Conservation (phyloP, 2,888 invertebrate species). For the Drosophila paramelanica region DNA sequence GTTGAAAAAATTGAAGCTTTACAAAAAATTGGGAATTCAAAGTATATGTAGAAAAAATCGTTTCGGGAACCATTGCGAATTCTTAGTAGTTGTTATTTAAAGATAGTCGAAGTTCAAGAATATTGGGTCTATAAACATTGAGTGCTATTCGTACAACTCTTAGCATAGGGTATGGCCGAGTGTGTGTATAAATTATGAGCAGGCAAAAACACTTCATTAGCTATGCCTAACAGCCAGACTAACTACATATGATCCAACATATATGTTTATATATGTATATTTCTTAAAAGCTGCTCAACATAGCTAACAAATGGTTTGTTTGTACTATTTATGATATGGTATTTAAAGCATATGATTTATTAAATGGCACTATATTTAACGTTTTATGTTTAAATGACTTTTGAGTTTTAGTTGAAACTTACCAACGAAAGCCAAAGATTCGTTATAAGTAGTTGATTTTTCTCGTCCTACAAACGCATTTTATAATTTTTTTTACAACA, state of each 20-base stretch:
- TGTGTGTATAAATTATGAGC: constrained; percentile 74
- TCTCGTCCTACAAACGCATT: constrained; percentile 92
- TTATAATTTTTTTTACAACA: constrained; percentile 40
- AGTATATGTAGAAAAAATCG: neutral
- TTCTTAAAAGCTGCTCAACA: constrained; percentile 25
- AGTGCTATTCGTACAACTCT: constrained; percentile 49
- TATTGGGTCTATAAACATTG: constrained; percentile 11
- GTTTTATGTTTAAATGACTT: constrained; percentile 51
- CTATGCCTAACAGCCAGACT: constrained; percentile 36
- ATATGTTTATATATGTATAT: constrained; percentile 2
- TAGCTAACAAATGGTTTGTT: constrained; percentile 36
- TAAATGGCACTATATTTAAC: constrained; percentile 62
- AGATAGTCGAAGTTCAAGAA: constrained; percentile 5
- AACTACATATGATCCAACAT: constrained; percentile 28
- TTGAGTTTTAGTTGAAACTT: constrained; percentile 87
- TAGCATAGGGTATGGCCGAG: constrained; percentile 48
- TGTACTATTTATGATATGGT: constrained; percentile 56
- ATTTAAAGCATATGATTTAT: constrained; percentile 68
- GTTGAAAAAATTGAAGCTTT: constrained; percentile 13
- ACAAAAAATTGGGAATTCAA: constrained; percentile 10
- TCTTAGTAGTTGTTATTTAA: neutral
- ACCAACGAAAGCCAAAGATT: constrained; percentile 98
- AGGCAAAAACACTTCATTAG: constrained; percentile 48
- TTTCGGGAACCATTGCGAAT: neutral
- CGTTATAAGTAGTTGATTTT: constrained; percentile 97